These are phyloP conservation scores for Oncopeltus fasciatus DNA, from an alignment of 1,140 invertebrate genomes.

Conservation along the genomic window DNA sequence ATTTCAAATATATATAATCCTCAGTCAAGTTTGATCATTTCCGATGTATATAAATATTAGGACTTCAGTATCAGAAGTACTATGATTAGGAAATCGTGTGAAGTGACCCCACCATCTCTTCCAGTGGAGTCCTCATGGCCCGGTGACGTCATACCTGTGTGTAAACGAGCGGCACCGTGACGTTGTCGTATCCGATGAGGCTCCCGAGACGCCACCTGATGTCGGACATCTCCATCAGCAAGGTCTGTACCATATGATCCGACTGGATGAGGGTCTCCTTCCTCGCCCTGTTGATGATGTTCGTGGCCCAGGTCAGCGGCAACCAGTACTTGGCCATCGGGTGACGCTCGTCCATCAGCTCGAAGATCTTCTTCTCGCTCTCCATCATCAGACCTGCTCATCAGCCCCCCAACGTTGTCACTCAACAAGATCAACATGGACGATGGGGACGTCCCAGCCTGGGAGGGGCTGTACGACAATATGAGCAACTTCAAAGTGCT, in stretches of 20 bases:
- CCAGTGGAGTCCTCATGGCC: too few relatives aligned
- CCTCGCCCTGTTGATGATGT: constrained; percentile 70
- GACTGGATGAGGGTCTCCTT: constrained; percentile 65
- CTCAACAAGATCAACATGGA: too few relatives aligned
- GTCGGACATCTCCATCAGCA: constrained; percentile 67
- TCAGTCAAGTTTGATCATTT: too few relatives aligned
- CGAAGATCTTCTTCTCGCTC: constrained; percentile 76
- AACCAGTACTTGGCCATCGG: constrained; percentile 88
- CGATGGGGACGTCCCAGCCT: too few relatives aligned
- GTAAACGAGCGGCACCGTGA: constrained; percentile 92
- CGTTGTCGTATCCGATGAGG: constrained; percentile 86
- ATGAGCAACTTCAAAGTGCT: too few relatives aligned
- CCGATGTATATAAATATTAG: too few relatives aligned
- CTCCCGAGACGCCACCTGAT: constrained; percentile 62
- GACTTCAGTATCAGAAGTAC: too few relatives aligned
- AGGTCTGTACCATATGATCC: constrained; percentile 75
- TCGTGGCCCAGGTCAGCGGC: constrained; percentile 80
- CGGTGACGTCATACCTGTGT: constrained; percentile 60
- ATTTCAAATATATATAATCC: too few relatives aligned
- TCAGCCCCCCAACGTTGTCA: background rate
- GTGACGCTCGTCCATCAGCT: constrained; percentile 64
- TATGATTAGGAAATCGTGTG: too few relatives aligned
- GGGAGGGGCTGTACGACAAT: too few relatives aligned
- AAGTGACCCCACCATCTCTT: too few relatives aligned
- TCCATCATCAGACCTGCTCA: constrained; percentile 71